Base-by-base conservation (phyloP, 2,888 invertebrate species). In the Catocala fraxini region DNA sequence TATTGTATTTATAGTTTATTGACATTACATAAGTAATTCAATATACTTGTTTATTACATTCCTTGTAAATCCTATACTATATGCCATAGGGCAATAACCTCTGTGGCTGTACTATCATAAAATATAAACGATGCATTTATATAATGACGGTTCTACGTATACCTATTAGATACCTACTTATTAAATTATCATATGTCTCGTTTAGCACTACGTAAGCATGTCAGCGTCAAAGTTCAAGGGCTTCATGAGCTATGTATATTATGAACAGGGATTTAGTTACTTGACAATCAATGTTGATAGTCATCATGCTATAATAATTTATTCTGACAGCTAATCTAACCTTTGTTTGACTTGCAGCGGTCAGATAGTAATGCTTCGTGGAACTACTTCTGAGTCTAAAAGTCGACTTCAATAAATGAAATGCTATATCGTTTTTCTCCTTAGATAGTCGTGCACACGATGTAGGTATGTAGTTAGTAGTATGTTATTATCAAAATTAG, bases 1-100 rank as follows among this genome's bases (percentile, higher is more conserved):
- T 73, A 73, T 67, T 71, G 25, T 48, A 69, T 70, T 73, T 66
- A 65, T 59, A 71, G 78, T 80, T 80, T 75, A 83, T 80, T 81
- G 79, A 77, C 79, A 69, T 77, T 71, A 71, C 65, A 55, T 61
- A 67, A 66, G 77, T 79, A 79, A 83, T 75, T 66, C 68, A 75
- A 78, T 75, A 81, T 70, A 71, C 68, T 73, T 75, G 73, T 78
- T 73, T 67, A 68, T 64, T 52, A 33, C 48, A 73, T 74, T 69
- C 64, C 65, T 72, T 68, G 61, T 62, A 67, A 70, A 70, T 67
- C 70, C 67, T 62, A 74, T 71, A 69, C 59, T 41, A 67, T 62
- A 52, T 63, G 60, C 59, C 65, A 73, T 53, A 65, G 77, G 48
- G 68, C 77, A 71, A 72, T 73, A 68, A 82, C 80, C 65, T 68